Conservation (phyloP, 2,113 vertebrate genomes). For the Ia io region DNA sequence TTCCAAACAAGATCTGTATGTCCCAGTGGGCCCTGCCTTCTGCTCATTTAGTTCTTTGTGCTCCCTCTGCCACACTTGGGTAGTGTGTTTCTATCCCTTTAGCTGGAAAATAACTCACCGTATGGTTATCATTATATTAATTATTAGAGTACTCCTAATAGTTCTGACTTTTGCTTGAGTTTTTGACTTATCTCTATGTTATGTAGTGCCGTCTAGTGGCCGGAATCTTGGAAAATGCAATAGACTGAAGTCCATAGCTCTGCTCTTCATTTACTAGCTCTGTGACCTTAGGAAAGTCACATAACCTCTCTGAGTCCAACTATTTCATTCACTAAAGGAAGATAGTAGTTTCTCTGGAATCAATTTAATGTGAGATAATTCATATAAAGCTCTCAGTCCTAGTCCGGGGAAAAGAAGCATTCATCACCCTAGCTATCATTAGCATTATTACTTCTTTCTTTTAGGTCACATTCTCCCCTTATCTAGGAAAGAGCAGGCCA, state of each 20-base stretch:
- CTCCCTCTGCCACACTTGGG: background rate
- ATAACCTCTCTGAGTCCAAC: background rate
- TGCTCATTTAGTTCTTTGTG: background rate
- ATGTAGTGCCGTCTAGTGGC: background rate
- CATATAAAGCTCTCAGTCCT: background rate
- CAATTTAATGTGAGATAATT: background rate
- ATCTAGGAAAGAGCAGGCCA: background rate
- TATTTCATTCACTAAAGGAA: background rate
- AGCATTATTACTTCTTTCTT: background rate
- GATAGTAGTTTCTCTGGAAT: background rate
- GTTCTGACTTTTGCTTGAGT: background rate
- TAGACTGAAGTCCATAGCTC: background rate
- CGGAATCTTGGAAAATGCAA: background rate
- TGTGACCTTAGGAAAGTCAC: background rate
- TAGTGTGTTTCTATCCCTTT: background rate
- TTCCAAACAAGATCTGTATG: background rate
- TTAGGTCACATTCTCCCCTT: background rate
- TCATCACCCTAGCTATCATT: background rate
- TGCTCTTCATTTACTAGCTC: background rate
- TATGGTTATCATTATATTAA: background rate
- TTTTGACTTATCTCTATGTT: background rate
- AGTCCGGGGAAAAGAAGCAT: background rate
- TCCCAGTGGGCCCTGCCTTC: background rate
- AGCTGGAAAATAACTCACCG: background rate
- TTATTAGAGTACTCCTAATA: background rate